Percentiles rank a stretch among this genome's conserved stretches.
These are phyloP conservation scores for Miichthys miiuy DNA, from an alignment of 2,797 vertebrate genomes.

Conservation along the genomic window DNA sequence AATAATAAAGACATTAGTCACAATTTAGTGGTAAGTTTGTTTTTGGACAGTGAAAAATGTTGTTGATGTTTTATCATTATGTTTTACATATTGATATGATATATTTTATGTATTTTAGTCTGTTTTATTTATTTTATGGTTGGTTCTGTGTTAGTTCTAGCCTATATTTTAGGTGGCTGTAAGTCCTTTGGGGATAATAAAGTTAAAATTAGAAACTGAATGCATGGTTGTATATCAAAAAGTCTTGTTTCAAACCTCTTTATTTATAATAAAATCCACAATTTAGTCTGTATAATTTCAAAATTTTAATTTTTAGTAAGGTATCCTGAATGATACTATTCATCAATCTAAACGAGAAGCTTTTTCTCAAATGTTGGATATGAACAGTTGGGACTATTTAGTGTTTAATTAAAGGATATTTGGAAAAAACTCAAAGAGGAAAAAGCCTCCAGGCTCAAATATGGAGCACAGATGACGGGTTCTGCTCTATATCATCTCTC, in stretches of 20 bases:
- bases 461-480: constrained; percentile 18
- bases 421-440: constrained; percentile 35
- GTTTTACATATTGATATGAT: not conserved
- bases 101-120: not conserved
- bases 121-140: not conserved
- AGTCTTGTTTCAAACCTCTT: not conserved
- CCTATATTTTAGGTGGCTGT: not conserved
- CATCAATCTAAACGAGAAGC: not conserved
- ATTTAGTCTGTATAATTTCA: not conserved
- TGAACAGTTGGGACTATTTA: constrained; percentile 25
- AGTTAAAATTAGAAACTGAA: not conserved
- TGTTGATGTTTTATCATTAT: not conserved
- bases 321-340: not conserved
- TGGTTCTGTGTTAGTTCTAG: not conserved
- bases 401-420: constrained; percentile 42
- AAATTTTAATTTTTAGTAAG: not conserved
- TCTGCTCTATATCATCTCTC: not conserved
- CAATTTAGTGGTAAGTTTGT: not conserved
- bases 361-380: not conserved
- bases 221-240: not conserved
- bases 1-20: not conserved
- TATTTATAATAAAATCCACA: not conserved
- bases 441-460: constrained; percentile 54
- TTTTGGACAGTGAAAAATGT: too few species aligned
- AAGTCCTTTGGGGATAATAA: not conserved